A percentile compares a stretch with the other conserved stretches of the same genome.
Evolutionary conservation across 2,113 vertebrate species (phyloP).

Genomic region (Steatornis caripensis): DNA sequence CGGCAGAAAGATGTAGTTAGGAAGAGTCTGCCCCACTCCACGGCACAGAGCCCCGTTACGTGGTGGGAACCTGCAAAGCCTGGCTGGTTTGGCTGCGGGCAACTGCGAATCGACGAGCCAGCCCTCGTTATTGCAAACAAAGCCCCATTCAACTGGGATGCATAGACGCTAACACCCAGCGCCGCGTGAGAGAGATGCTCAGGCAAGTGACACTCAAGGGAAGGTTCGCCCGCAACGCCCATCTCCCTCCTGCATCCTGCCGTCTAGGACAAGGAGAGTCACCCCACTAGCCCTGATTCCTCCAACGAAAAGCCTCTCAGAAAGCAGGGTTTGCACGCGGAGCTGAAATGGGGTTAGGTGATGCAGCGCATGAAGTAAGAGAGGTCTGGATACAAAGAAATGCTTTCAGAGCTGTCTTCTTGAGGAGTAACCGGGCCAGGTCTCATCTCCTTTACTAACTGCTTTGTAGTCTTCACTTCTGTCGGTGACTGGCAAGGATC

Average conservation of each 20-base stretch:
- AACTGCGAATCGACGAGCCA: neutral
- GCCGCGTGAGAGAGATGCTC: neutral
- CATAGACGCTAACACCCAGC: neutral
- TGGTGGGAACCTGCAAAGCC: neutral
- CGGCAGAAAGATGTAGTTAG: neutral
- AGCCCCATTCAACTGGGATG: neutral
- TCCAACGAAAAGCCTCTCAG: neutral
- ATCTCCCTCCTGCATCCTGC: neutral
- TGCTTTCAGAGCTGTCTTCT: neutral
- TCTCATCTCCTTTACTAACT: neutral
- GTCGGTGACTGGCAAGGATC: neutral
- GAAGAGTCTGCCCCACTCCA: too few species aligned
- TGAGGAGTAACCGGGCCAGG: neutral
- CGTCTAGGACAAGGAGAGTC: neutral
- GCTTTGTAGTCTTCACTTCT: neutral
- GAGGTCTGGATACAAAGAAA: neutral
- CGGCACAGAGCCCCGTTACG: accelerated
- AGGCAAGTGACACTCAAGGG: neutral
- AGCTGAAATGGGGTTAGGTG: neutral
- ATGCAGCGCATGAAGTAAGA: neutral
- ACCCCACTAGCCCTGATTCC: neutral
- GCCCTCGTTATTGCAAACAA: neutral
- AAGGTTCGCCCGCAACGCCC: neutral
- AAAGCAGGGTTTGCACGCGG: neutral
- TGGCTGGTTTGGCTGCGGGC: neutral